A percentile compares a stretch with the other conserved stretches of the same genome.
Conservation (phyloP, 2,888 invertebrate species). For the Eustalomyia histrio region DNA sequence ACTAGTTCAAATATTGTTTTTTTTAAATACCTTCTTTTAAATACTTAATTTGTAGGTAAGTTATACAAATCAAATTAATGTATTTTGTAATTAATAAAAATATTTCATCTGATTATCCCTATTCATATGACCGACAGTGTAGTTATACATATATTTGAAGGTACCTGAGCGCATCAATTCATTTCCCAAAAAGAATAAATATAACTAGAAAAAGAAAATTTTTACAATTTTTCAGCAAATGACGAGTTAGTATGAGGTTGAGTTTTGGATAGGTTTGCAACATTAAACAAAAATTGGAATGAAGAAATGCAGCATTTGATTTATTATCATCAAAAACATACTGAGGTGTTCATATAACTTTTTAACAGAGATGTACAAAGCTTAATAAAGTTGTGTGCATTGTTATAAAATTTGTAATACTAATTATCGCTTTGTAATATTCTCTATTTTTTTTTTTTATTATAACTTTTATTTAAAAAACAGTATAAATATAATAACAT, state of each 20-base stretch:
- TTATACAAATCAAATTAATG: too few relatives aligned
- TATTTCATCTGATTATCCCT: too few relatives aligned
- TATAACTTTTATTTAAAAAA: too few relatives aligned
- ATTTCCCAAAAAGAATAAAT: conserved; percentile 44
- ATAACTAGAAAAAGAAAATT: conserved; percentile 25
- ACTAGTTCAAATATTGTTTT: too few relatives aligned
- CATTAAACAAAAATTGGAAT: conserved; percentile 25
- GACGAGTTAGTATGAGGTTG: conserved; percentile 47
- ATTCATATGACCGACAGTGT: not conserved
- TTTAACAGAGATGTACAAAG: conserved; percentile 43
- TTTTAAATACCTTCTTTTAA: too few relatives aligned
- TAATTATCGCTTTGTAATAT: too few relatives aligned
- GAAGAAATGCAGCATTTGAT: conserved; percentile 67
- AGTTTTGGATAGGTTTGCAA: conserved; percentile 48
- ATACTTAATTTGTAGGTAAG: too few relatives aligned
- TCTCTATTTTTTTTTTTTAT: too few relatives aligned
- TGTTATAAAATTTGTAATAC: too few relatives aligned
- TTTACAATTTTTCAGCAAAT: conserved; percentile 54
- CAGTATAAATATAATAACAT: too few relatives aligned
- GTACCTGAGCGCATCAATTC: conserved; percentile 61
- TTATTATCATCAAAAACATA: conserved; percentile 64
- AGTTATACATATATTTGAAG: not conserved
- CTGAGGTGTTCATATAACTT: conserved; percentile 30
- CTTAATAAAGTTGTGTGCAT: not conserved
- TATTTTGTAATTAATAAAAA: too few relatives aligned